Evolutionary conservation across 2,797 vertebrate species (phyloP), one percentile per base, ranked within the genome.

Genomic region (Helostoma temminkii): DNA sequence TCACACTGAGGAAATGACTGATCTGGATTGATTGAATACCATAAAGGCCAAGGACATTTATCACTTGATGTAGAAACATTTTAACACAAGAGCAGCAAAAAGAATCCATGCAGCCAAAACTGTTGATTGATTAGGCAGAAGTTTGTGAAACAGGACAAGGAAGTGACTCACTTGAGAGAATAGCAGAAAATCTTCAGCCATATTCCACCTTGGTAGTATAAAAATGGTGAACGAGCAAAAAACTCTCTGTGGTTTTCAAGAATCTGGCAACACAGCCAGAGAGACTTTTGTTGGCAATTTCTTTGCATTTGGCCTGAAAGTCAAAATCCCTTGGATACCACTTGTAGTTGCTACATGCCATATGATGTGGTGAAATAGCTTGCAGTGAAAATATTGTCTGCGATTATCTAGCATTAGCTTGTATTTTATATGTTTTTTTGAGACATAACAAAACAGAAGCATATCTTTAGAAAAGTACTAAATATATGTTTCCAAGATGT

Each of bases 141-240:
- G 57, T 67, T 74, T 73, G 58, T 74, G 76, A 68, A 71, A 70
- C 47, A 36, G 18, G 25, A 70, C 60, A 63, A 70, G 76, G 68
- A 81, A 79, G 66, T 49, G 53, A 39, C 37, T 82, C 36, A 53
- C 53, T 79, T 56, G 21, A 67, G 68, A 69, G 42, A 36, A 16
- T 43, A 36, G 73, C 53, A 26, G 72, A 72, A 81, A 59, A 70
- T 32, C 24, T 71, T 66, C 39, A 71, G 71, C 61, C 53, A 74
- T 78, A 72, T 82, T 82, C 67, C 25, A 68, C 30, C 63, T 76
- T 88, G 85, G 78, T 74, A 81, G 86, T 63, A 73, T 65, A 82
- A 78, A 65, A 88, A 71, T 52, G 58, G 54, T 39, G 59, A 78
- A 69, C 53, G 61, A 43, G 57, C 58, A 48, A 54, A 64, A 53